phyloP scores from a whole-genome alignment of 2,113 vertebrate genomes.

The Epinephelus moara region DNA sequence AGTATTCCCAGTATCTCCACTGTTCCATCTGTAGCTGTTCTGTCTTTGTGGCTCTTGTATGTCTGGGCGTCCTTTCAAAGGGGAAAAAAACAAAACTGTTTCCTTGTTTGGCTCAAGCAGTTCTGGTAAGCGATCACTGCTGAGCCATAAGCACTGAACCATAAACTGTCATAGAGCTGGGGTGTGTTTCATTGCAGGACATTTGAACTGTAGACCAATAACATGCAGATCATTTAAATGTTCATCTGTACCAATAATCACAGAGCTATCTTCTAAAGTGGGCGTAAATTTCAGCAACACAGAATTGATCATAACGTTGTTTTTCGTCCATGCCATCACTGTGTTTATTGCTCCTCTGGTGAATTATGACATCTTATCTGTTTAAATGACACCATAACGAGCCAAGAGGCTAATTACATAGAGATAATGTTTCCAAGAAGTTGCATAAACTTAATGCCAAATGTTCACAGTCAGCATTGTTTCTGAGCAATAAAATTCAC shows the following conservation, averaged over 20 bases:
- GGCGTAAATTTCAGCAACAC: too few relatives aligned
- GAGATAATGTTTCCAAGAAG: background rate
- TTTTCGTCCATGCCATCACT: too few relatives aligned
- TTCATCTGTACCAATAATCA: too few relatives aligned
- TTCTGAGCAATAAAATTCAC: background rate
- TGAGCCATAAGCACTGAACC: background rate
- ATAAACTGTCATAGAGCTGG: background rate
- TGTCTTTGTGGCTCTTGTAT: background rate
- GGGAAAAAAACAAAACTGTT: background rate
- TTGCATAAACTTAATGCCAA: background rate
- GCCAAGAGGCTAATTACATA: background rate
- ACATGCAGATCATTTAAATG: too few relatives aligned
- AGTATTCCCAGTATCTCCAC: background rate
- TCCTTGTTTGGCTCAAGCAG: background rate
- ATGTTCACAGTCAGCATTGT: background rate
- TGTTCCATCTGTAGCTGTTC: background rate
- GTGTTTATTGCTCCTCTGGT: background rate
- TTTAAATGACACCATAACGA: background rate
- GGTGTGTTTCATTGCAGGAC: background rate
- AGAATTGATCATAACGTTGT: background rate
- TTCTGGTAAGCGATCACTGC: background rate
- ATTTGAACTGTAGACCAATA: too few relatives aligned
- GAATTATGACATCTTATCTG: background rate
- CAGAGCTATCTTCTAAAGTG: too few relatives aligned
- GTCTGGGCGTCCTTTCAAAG: background rate